phyloP scores from a whole-genome alignment of 2,113 vertebrate species.

The Pica pica region DNA sequence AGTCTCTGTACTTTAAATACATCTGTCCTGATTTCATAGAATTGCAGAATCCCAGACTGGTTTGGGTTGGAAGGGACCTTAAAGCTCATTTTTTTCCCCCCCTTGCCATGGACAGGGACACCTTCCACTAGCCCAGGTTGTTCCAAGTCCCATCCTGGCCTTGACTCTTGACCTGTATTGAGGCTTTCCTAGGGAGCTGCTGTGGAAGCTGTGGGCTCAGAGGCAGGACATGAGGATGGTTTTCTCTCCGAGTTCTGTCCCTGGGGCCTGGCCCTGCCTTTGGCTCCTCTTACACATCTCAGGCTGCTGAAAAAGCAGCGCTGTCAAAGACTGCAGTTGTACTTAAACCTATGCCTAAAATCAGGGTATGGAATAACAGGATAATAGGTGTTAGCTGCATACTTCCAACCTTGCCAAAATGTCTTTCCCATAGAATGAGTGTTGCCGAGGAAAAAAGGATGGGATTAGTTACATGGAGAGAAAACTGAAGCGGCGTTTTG shows the following conservation, averaged over 20 bases:
- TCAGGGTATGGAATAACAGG: neutral
- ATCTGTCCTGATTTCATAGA: neutral
- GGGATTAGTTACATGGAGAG: constrained; percentile 74
- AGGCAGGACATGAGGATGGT: neutral
- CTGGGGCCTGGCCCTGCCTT: neutral
- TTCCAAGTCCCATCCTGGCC: neutral
- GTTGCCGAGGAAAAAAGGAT: constrained; percentile 76
- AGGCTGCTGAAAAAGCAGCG: neutral
- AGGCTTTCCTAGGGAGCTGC: neutral
- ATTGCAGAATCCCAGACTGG: neutral
- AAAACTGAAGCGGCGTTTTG: constrained; percentile 85
- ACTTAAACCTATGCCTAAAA: neutral
- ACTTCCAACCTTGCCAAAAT: neutral
- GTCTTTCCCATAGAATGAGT: constrained; percentile 64
- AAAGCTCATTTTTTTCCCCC: neutral
- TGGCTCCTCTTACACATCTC: neutral
- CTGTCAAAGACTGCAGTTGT: neutral
- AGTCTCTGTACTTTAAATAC: neutral
- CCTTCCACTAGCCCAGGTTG: neutral
- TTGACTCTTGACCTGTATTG: neutral
- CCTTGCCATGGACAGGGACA: neutral
- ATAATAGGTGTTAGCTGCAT: neutral
- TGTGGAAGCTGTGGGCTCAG: neutral
- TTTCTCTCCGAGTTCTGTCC: neutral
- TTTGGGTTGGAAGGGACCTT: neutral